These are phyloP conservation scores for Trichopria drosophilae DNA, from an alignment of 2,888 invertebrate genomes.

Conservation along the genomic window DNA sequence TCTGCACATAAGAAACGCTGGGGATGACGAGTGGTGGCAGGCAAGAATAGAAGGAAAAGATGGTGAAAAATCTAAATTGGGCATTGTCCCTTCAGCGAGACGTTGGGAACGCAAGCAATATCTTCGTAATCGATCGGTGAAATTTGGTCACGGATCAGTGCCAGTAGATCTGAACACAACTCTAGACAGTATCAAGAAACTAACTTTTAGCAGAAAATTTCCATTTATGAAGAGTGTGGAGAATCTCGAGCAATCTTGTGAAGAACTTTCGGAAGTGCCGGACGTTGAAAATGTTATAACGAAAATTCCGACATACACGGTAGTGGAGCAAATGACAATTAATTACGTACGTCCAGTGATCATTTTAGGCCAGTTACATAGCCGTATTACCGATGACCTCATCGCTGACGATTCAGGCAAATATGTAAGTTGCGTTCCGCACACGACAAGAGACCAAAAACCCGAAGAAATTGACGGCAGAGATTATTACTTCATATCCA, in stretches of 20 bases:
- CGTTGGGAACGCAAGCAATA: constrained; percentile 96
- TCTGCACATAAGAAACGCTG: constrained; percentile 96
- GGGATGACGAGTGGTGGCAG: constrained; percentile 99
- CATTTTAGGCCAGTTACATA: constrained; percentile 96
- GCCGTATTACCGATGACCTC: constrained; percentile 97
- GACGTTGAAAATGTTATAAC: too few relatives aligned
- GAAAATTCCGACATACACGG: constrained; percentile 94
- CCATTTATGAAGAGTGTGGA: constrained; percentile 99
- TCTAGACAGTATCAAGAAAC: constrained; percentile 93
- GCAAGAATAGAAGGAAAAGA: constrained; percentile 65
- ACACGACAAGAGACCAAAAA: constrained; percentile 93
- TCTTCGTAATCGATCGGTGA: constrained; percentile 94
- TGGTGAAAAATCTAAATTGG: constrained; percentile 88
- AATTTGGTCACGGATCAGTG: constrained; percentile 95
- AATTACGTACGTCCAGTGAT: constrained; percentile 97
- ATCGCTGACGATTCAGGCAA: constrained; percentile 99
- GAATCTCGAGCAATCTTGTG: constrained; percentile 94
- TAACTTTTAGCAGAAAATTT: constrained; percentile 97
- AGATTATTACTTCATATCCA: constrained; percentile 98
- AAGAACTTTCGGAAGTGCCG: too few relatives aligned
- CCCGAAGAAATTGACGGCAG: constrained; percentile 97
- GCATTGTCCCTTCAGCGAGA: constrained; percentile 93
- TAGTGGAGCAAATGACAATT: constrained; percentile 92
- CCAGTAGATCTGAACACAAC: constrained; percentile 62
- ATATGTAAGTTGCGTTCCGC: constrained; percentile 99